Evolutionary conservation across 2,797 vertebrate genomes (phyloP), one percentile per base, ranked within the genome.

Genomic region (Macropodus opercularis): DNA sequence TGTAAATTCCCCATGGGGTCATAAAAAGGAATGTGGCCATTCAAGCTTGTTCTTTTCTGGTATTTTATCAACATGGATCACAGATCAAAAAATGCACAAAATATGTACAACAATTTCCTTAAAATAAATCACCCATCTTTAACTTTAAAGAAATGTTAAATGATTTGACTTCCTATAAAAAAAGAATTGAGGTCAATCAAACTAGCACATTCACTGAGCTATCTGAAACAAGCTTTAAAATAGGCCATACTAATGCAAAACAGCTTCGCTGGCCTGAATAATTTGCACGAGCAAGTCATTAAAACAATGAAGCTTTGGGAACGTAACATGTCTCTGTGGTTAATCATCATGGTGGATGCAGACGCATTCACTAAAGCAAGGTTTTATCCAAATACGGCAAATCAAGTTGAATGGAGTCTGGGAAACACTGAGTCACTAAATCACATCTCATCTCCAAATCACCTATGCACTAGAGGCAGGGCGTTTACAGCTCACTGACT

Each of bases 281-380:
- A 81, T 80, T 61, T 74, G 75, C 71, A 49, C 21, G 44, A 69
- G 53, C 57, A 58, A 69, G 59, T 72, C 59, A 60, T 71, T 75
- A 79, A 74, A 83, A 86, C 83, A 86, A 88, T 83, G 74, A 69
- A 31, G 63, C 52, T 69, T 61, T 62, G 48, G 4, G 67, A 69
- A 73, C 27, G 6, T 24, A 58, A 57, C 70, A 72, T 67, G 63
- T 66, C 62, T 67, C 67, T 72, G 13, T 32, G 55, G 38, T 77
- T 84, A 86, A 75, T 81, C 64, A 80, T 76, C 73, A 67, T 67
- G 53, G 60, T 52, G 64, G 35, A 65, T 61, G 63, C 48, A 57
- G 41, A 58, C 43, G 32, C 34, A 22, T 26, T 63, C 67, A 46
- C 41, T 15, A 32, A 61, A 51, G 58, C 39, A 1, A 36, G 34